These are phyloP conservation scores for Poeciliopsis infans DNA, from an alignment of 2,797 vertebrate genomes.

Conservation along the genomic window DNA sequence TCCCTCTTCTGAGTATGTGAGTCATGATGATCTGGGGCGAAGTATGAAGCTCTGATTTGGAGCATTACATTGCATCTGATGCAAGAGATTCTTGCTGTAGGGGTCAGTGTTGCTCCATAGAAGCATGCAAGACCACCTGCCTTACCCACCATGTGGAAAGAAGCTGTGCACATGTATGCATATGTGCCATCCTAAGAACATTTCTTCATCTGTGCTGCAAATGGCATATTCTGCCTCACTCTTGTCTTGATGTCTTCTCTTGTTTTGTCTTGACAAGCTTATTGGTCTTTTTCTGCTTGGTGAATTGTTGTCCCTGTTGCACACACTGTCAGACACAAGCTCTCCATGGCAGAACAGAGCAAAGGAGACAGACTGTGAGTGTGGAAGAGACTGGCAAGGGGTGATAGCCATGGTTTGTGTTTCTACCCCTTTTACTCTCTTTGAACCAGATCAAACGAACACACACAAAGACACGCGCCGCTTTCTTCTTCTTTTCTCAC, in stretches of 20 bases:
- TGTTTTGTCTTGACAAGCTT: slow-evolving; percentile 40
- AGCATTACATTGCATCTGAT: slow-evolving; percentile 1
- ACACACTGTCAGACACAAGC: slow-evolving; percentile 13
- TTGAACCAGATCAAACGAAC: slow-evolving; percentile 21
- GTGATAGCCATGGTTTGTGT: slow-evolving; percentile 57
- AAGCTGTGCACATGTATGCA: slow-evolving; percentile 13
- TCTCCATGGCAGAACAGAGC: slow-evolving; percentile 14
- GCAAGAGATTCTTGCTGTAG: slow-evolving; percentile 32
- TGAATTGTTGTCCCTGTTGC: slow-evolving; percentile 43
- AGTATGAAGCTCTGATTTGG: slow-evolving; percentile 27
- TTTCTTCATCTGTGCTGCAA: slow-evolving; percentile 33
- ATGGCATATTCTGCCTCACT: slow-evolving; percentile 43
- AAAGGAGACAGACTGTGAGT: slow-evolving; percentile 28
- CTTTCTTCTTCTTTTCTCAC: background rate
- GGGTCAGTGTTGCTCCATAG: slow-evolving; percentile 75
- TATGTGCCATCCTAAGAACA: slow-evolving; percentile 22
- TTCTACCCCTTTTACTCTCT: slow-evolving; percentile 32
- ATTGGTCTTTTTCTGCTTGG: slow-evolving; percentile 51
- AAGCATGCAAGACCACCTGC: slow-evolving; percentile 24
- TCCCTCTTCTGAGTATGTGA: slow-evolving; percentile 16
- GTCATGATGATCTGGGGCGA: slow-evolving; percentile 13
- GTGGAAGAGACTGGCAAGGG: slow-evolving; percentile 44
- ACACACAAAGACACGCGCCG: slow-evolving; percentile 12
- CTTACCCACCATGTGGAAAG: slow-evolving; percentile 13
- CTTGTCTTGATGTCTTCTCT: slow-evolving; percentile 24